These are phyloP conservation scores for Crenichthys baileyi DNA, from an alignment of 2,797 vertebrate genomes.

Conservation along the genomic window DNA sequence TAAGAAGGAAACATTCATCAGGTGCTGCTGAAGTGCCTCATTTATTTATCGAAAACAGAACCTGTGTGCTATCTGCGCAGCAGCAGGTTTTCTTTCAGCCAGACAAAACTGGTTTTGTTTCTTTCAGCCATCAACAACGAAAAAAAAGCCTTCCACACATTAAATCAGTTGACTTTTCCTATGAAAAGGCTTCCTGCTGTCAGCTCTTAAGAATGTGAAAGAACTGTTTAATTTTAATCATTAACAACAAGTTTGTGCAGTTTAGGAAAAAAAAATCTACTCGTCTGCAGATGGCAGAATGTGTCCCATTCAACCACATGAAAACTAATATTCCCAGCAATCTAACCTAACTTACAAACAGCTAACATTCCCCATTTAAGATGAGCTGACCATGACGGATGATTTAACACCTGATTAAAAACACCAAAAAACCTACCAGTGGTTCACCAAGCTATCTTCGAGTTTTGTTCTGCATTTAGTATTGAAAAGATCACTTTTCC, in stretches of 20 bases:
- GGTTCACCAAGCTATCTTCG: neutral
- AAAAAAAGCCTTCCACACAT: neutral
- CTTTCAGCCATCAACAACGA: neutral
- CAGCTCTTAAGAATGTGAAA: neutral
- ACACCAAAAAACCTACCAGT: neutral
- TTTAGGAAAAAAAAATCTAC: neutral
- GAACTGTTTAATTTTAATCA: neutral
- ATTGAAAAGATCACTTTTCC: neutral
- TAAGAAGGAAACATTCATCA: neutral
- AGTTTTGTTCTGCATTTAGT: neutral
- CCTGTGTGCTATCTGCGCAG: slow-evolving; percentile 1
- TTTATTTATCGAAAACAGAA: neutral
- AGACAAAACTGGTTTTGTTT: neutral
- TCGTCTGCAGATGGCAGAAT: neutral
- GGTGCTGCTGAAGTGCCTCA: neutral
- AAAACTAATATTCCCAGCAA: neutral
- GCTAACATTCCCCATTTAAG: neutral
- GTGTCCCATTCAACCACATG: neutral
- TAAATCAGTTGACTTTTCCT: neutral
- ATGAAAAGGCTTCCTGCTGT: neutral
- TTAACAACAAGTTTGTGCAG: neutral
- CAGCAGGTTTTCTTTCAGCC: neutral
- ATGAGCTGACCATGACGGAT: neutral
- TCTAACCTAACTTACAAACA: neutral
- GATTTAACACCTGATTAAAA: neutral